Evolutionary conservation across 2,797 vertebrate species (phyloP).

Genomic region (Erpetoichthys calabaricus): DNA sequence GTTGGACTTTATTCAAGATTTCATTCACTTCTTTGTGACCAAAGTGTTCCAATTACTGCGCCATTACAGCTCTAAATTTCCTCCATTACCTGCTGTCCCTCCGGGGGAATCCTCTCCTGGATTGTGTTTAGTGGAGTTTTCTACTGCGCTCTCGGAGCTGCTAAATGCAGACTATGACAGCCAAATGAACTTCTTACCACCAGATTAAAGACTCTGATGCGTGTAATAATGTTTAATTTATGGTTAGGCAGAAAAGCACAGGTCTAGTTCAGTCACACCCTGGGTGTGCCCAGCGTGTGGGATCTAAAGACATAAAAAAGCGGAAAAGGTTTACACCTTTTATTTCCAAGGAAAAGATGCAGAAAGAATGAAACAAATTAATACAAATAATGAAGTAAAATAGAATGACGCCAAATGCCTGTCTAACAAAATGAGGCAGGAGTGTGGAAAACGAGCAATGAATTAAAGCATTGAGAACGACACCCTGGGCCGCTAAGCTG

Average conservation of each 20-base stretch:
- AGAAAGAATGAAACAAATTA: neutral
- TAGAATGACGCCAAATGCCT: too few relatives aligned
- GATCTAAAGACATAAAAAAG: neutral
- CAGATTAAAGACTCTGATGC: slow-evolving; percentile 3
- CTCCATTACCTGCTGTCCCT: too few relatives aligned
- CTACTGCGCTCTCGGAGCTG: neutral
- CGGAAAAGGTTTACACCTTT: slow-evolving; percentile 1
- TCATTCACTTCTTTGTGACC: too few relatives aligned
- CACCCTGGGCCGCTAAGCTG: too few relatives aligned
- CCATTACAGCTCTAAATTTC: too few relatives aligned
- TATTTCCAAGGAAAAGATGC: neutral
- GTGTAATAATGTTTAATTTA: slow-evolving; percentile 11
- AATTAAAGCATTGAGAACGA: too few relatives aligned
- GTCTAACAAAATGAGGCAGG: too few relatives aligned
- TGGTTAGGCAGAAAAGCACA: slow-evolving; percentile 9
- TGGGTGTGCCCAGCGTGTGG: slow-evolving; percentile 5
- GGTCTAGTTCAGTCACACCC: slow-evolving; percentile 11
- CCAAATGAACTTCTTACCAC: slow-evolving; percentile 1
- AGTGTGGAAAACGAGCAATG: too few relatives aligned
- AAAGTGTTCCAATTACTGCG: too few relatives aligned
- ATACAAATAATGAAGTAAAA: neutral
- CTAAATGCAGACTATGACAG: neutral
- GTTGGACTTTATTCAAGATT: too few relatives aligned
- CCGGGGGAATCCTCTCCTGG: too few relatives aligned
- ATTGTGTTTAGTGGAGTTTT: neutral